Evolutionary conservation across 2,797 vertebrate genomes (phyloP).

Genomic region (Rhinella marina): DNA sequence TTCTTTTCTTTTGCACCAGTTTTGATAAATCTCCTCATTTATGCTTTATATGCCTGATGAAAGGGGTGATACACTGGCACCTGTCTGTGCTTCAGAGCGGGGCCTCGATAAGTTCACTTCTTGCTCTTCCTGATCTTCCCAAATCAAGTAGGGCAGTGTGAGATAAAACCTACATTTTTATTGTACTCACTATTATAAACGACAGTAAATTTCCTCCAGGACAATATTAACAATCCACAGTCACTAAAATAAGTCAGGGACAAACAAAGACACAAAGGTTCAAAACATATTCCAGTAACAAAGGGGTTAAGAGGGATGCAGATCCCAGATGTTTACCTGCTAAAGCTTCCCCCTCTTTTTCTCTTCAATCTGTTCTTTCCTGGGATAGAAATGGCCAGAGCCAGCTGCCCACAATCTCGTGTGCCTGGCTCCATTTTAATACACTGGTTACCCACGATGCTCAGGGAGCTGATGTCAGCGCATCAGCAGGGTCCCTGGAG

Average conservation of each 20-base stretch:
- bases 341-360: constrained; percentile 51
- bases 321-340: constrained; percentile 60
- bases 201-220: background rate
- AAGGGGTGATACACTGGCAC: no score
- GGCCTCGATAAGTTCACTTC: no score
- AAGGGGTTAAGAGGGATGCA: constrained; percentile 42
- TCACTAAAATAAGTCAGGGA: background rate
- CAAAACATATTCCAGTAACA: constrained; percentile 12
- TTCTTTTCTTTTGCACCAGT: no score
- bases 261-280: constrained; percentile 15
- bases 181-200: no score
- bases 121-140: no score
- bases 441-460: constrained; percentile 55
- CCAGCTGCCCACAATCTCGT: constrained; percentile 58
- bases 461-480: constrained; percentile 61
- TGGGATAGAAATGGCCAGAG: constrained; percentile 38
- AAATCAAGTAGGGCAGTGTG: no score
- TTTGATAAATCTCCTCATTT: no score
- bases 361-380: constrained; percentile 50
- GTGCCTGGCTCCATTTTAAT: constrained; percentile 56
- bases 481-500: constrained; percentile 61
- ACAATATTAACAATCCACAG: background rate
- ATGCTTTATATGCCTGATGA: no score
- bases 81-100: no score
- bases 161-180: background rate